A percentile compares a stretch with the other conserved stretches of the same genome.
Evolutionary conservation across 2,888 invertebrate genomes (phyloP).

Genomic region (Xestia ashworthii): DNA sequence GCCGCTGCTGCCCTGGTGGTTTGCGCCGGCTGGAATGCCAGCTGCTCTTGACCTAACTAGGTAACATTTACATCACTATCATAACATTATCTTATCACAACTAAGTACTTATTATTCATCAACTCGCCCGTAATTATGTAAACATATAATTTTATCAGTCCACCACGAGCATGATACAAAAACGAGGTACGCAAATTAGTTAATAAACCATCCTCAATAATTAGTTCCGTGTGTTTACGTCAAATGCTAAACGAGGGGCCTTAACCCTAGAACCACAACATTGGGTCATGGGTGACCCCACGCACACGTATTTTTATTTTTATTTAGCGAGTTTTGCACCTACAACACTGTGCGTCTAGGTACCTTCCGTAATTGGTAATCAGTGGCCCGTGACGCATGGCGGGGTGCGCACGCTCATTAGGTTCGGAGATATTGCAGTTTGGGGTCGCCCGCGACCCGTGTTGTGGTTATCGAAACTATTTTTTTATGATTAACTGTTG

Average conservation of each 20-base stretch:
- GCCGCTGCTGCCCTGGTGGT: slow-evolving; percentile 87
- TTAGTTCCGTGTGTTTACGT: slow-evolving; percentile 71
- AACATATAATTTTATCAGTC: slow-evolving; percentile 37
- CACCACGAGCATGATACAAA: slow-evolving; percentile 31
- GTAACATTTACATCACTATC: slow-evolving; percentile 73
- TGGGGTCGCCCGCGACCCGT: no score
- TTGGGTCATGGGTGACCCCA: no score
- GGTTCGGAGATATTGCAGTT: no score
- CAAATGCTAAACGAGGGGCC: slow-evolving; percentile 64
- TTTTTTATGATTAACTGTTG: no score
- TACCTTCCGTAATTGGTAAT: no score
- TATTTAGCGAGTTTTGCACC: no score
- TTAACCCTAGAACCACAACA: no score
- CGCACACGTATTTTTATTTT: no score
- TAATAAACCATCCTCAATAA: slow-evolving; percentile 63
- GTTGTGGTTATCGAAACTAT: no score
- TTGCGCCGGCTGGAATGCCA: slow-evolving; percentile 89
- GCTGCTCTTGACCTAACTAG: slow-evolving; percentile 90
- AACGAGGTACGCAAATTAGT: slow-evolving; percentile 54
- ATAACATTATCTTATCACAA: slow-evolving; percentile 33
- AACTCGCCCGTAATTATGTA: slow-evolving; percentile 42
- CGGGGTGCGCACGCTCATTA: no score
- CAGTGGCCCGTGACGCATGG: no score
- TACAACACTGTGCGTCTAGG: no score
- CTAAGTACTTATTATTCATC: slow-evolving; percentile 38